Conservation (phyloP, 2,113 vertebrate genomes). For the Coptodon rendalli region DNA sequence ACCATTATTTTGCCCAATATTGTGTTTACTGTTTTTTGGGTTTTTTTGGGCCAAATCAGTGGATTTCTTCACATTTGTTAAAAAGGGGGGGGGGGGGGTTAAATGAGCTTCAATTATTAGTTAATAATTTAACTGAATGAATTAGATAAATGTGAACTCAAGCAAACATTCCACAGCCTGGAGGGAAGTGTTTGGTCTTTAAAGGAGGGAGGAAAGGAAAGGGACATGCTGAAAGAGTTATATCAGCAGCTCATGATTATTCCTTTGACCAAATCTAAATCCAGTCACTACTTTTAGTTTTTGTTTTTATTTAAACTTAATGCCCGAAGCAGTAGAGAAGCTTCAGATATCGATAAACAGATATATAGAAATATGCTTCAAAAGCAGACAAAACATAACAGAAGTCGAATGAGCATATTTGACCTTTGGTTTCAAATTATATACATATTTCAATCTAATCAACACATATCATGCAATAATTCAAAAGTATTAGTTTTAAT, state of each 20-base stretch:
- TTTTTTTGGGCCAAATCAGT: background rate
- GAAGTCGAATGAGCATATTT: background rate
- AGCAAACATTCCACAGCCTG: background rate
- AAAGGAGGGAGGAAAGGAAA: background rate
- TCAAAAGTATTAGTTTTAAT: background rate
- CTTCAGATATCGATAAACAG: background rate
- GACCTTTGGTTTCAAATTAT: background rate
- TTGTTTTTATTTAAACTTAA: background rate
- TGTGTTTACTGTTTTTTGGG: background rate
- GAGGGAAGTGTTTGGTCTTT: background rate
- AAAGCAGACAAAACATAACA: accelerated
- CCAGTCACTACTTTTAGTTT: background rate
- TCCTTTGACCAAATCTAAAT: background rate
- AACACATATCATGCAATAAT: background rate
- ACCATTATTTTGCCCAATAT: background rate
- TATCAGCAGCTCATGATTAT: background rate
- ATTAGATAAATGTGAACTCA: background rate
- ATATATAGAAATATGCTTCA: background rate
- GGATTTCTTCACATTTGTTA: background rate
- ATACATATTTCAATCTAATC: background rate
- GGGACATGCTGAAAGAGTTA: background rate
- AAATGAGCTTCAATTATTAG: background rate
- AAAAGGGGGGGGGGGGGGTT: accelerated
- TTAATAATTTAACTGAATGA: background rate
- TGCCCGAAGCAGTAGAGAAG: background rate